Evolutionary conservation across 2,797 vertebrate genomes (phyloP), one percentile per base, ranked within the genome.

Genomic region (Linurgus olivaceus): DNA sequence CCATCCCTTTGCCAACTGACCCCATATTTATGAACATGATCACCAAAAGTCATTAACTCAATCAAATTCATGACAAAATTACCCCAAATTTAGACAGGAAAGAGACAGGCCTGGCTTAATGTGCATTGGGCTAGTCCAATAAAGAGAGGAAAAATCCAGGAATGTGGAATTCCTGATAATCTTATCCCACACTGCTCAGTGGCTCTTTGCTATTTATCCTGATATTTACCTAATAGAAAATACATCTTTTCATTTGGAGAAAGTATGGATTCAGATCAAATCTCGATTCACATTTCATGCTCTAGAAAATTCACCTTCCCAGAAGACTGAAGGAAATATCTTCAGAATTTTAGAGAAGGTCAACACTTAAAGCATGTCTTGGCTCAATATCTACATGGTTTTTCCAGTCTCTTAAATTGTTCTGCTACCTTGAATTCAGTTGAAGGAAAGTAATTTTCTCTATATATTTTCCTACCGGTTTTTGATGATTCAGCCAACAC

Each of bases 301-400:
- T 86, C 37, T 71, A 74, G 73, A 77, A 91, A 84, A 37, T 35
- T 5, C 21, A 23, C 17, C 66, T 91, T 86, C 48, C 17, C 77
- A 78, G 16, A 63, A 86, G 76, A 50, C 24, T 19, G 29, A 62
- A 24, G 28, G 16, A 89, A 89, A 54, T 54, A 47, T 37, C 71
- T 38, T 19, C 48, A 58, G 73, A 78, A 58, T 93, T 86, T 84
- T 37, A 67, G n/a, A 80, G 68, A 80, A 92, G 44, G 51, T 77
- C 61, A 81, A 9, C 1, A 4, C 19, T 35, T 50, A 28, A n/a
- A 75, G 31, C 44, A 45, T 35, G 48, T 6, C 48, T 86, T 62
- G 40, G 25, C 33, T 45, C 48, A 37, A 4, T 48, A 24, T 23
- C 26, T 58, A 1, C 18, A 28, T 2, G 0, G 15, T 29, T 40